Evolutionary conservation across 2,797 vertebrate genomes (phyloP).

Genomic region (Tenualosa thibaudeaui): DNA sequence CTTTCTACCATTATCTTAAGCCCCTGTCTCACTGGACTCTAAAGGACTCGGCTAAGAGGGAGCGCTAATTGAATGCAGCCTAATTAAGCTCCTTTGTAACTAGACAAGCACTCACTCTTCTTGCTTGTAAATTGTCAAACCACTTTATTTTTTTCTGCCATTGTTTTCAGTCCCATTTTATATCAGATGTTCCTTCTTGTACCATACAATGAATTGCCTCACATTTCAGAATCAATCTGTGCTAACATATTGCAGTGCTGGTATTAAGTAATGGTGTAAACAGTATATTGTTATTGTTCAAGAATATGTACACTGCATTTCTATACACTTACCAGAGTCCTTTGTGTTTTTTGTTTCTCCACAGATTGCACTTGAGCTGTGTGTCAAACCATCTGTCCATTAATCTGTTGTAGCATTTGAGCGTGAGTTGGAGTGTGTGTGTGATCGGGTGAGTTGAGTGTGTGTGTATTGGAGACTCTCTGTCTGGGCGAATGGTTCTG

Average conservation of each 20-base stretch:
- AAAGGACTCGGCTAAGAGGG: background rate
- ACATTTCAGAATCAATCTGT: background rate
- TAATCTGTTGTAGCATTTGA: background rate
- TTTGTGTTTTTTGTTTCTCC: background rate
- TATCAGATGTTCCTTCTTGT: background rate
- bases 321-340: background rate
- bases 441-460: background rate
- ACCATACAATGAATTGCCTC: background rate
- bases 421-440: background rate
- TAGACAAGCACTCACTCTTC: background rate
- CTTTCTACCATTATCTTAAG: background rate
- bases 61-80: background rate
- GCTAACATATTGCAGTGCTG: background rate
- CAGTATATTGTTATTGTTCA: background rate
- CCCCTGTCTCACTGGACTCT: background rate
- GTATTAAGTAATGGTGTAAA: background rate
- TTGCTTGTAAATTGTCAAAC: background rate
- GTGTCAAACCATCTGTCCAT: no score
- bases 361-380: background rate
- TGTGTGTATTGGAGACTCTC: background rate
- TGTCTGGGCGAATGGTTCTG: slow-evolving; percentile 59
- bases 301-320: background rate
- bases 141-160: background rate
- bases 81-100: slow-evolving; percentile 4
- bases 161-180: background rate